Percentiles rank a stretch among this genome's conserved stretches.
These are phyloP conservation scores for Meleagris gallopavo DNA, from an alignment of 2,113 vertebrate species.

Conservation along the genomic window DNA sequence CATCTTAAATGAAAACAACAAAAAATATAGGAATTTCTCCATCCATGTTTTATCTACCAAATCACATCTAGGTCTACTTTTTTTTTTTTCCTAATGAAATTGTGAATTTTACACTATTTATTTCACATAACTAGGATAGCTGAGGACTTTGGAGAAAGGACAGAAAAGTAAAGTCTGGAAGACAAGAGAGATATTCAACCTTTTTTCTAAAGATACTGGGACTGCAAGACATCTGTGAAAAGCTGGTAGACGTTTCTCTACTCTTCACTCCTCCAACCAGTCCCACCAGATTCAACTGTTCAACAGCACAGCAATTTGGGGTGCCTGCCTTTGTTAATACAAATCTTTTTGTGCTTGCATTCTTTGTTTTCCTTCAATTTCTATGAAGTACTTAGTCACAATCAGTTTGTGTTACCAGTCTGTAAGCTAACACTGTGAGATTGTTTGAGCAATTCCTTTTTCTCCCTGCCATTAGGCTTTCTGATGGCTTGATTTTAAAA, in stretches of 20 bases:
- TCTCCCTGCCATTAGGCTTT: background rate
- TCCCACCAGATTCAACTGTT: background rate
- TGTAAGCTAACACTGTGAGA: background rate
- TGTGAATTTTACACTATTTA: background rate
- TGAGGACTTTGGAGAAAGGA: background rate
- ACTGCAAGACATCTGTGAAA: background rate
- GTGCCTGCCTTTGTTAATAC: background rate
- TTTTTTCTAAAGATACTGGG: background rate
- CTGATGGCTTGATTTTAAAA: background rate
- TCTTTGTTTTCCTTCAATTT: background rate
- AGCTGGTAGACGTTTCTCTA: background rate
- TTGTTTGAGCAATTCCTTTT: background rate
- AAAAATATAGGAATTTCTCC: slow-evolving; percentile 34
- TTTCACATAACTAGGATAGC: background rate
- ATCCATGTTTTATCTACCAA: slow-evolving; percentile 37
- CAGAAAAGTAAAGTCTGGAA: background rate
- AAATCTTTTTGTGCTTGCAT: background rate
- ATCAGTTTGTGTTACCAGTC: background rate
- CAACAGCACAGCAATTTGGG: background rate
- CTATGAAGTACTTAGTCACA: background rate
- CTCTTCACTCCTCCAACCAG: background rate
- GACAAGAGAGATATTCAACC: background rate
- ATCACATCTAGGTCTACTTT: slow-evolving; percentile 32
- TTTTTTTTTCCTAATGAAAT: background rate
- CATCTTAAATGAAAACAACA: slow-evolving; percentile 67